Evolutionary conservation across 2,113 vertebrate genomes (phyloP).

Genomic region (Tamias sibiricus): DNA sequence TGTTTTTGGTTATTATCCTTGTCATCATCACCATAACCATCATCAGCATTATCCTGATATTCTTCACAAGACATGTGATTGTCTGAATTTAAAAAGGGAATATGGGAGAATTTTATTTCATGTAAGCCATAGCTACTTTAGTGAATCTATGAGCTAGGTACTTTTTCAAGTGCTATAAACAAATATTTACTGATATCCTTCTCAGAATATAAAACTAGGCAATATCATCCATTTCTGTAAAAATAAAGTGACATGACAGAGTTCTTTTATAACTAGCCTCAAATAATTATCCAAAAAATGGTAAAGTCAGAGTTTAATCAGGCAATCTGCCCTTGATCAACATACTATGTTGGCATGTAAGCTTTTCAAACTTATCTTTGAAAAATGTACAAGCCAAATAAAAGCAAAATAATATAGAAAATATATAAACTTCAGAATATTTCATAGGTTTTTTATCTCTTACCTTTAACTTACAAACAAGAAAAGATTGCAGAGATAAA

Average conservation of each 20-base stretch:
- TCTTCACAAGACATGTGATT: not conserved
- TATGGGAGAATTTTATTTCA: not conserved
- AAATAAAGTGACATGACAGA: not conserved
- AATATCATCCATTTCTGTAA: not conserved
- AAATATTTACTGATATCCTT: not conserved
- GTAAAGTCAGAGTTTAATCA: not conserved
- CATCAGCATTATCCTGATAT: not conserved
- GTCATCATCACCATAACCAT: no score
- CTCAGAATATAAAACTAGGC: not conserved
- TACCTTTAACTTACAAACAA: not conserved
- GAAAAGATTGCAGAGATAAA: not conserved
- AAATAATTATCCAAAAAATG: not conserved
- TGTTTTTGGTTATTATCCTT: not conserved
- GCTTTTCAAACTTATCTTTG: not conserved
- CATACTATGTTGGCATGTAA: not conserved
- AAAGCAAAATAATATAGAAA: not conserved
- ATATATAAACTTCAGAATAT: not conserved
- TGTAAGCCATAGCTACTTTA: not conserved
- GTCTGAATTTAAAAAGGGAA: not conserved
- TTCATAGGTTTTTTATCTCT: not conserved
- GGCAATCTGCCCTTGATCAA: not conserved
- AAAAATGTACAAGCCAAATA: not conserved
- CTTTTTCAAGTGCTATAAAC: not conserved
- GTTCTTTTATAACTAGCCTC: not conserved
- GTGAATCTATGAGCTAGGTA: not conserved